phyloP scores from a whole-genome alignment of 2,888 invertebrate genomes.

The Gastracanthus pulcherrimus region DNA sequence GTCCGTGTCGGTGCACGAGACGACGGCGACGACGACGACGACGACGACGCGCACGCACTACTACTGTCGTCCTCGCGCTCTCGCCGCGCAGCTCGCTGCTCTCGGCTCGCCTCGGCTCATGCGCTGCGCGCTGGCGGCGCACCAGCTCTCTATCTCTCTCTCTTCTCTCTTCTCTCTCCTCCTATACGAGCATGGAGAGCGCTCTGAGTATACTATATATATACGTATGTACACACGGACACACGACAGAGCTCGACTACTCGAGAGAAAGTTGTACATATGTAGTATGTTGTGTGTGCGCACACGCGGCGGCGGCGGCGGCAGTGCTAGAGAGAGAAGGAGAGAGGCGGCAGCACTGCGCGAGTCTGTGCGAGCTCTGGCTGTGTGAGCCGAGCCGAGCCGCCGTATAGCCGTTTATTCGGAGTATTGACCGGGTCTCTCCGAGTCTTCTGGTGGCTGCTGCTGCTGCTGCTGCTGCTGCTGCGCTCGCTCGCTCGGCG shows the following conservation, averaged over 20 bases:
- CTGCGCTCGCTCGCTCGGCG: no score
- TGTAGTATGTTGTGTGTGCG: no score
- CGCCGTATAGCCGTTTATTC: conserved; percentile 43
- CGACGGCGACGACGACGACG: no score
- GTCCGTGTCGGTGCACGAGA: no score
- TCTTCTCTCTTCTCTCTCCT: neutral
- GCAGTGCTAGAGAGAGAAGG: conserved; percentile 10
- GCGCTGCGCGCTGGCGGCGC: neutral
- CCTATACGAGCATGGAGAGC: no score
- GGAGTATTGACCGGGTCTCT: conserved; percentile 56
- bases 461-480: no score
- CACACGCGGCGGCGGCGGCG: neutral
- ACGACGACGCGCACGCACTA: conserved; percentile 42
- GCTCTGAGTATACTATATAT: neutral
- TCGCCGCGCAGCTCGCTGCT: neutral
- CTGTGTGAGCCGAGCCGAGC: no score
- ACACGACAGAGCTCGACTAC: neutral
- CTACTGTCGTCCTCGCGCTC: conserved; percentile 8
- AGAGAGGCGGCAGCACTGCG: conserved; percentile 10
- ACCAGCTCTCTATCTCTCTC: conserved; percentile 3
- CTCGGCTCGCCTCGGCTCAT: neutral
- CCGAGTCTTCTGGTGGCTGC: neutral
- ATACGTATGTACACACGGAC: neutral
- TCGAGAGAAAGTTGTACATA: neutral
- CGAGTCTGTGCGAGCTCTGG: neutral